A percentile compares a stretch with the other conserved stretches of the same genome.
phyloP scores from a whole-genome alignment of 2,113 vertebrate genomes.

The Lasiurus borealis region DNA sequence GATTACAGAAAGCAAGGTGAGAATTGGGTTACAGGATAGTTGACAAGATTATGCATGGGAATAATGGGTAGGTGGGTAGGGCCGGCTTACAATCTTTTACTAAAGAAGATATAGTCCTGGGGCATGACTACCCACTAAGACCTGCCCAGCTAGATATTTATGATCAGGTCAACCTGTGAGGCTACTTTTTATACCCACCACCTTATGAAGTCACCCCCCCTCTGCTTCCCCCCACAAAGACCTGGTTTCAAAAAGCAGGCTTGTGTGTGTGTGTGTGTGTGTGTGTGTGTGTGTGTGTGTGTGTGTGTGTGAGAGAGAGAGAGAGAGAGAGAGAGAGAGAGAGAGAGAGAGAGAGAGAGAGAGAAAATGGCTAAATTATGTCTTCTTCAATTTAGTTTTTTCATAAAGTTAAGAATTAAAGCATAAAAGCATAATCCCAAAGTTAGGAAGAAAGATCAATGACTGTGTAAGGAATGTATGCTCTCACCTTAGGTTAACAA shows the following conservation, averaged over 20 bases:
- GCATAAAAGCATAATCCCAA: not conserved
- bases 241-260: not conserved
- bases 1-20: not conserved
- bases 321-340: too few relatives aligned
- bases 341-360: too few relatives aligned
- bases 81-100: not conserved
- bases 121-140: not conserved
- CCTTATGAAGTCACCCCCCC: too few relatives aligned
- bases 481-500: not conserved
- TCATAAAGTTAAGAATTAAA: conserved; percentile 20
- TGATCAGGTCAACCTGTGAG: not conserved
- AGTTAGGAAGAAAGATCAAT: conserved; percentile 7
- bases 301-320: too few relatives aligned
- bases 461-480: not conserved
- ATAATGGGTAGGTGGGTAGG: not conserved
- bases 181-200: not conserved
- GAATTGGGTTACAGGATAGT: not conserved
- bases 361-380: not conserved
- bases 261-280: not conserved
- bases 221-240: not conserved
- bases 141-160: not conserved
- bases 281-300: not conserved
- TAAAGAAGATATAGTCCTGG: not conserved
- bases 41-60: not conserved
- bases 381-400: not conserved